phyloP scores from a whole-genome alignment of 2,113 vertebrate species.

The Erpornis zantholeuca region DNA sequence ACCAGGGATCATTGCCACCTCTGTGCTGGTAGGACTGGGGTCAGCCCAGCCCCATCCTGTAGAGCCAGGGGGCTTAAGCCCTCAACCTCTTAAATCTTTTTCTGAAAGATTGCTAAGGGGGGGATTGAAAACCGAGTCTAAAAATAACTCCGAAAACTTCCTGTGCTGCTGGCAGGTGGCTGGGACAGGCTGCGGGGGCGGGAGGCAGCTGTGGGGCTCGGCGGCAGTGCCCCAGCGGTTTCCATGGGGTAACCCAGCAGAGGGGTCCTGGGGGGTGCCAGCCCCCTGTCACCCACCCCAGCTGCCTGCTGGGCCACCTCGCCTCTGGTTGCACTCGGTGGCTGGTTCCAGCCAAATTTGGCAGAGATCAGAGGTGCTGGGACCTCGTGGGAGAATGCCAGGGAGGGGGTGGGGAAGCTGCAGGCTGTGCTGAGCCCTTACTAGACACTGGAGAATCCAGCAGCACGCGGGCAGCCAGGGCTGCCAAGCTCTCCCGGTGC shows the following conservation, averaged over 20 bases:
- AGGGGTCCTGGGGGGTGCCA: neutral
- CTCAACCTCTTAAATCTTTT: neutral
- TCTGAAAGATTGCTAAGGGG: neutral
- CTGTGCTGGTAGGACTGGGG: rapidly evolving
- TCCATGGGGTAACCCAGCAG: neutral
- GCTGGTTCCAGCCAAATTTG: neutral
- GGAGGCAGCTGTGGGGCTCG: constrained; percentile 5
- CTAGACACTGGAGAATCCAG: neutral
- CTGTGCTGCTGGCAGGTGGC: constrained; percentile 51
- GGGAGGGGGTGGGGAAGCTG: neutral
- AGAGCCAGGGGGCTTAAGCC: neutral
- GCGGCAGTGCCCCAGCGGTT: rapidly evolving
- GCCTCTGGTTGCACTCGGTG: neutral
- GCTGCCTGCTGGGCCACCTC: neutral
- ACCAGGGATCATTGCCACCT: neutral
- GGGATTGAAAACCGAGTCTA: neutral
- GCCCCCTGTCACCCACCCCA: neutral
- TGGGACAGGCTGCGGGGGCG: constrained; percentile 3
- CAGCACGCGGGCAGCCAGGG: neutral
- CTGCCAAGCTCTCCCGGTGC: neutral
- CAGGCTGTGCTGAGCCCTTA: neutral
- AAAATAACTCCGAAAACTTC: constrained; percentile 60
- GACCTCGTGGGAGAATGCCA: neutral
- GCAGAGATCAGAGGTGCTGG: neutral
- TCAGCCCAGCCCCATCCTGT: neutral